Evolutionary conservation across 2,113 vertebrate species (phyloP), one percentile per base, ranked within the genome.

Genomic region (Caranx ignobilis): DNA sequence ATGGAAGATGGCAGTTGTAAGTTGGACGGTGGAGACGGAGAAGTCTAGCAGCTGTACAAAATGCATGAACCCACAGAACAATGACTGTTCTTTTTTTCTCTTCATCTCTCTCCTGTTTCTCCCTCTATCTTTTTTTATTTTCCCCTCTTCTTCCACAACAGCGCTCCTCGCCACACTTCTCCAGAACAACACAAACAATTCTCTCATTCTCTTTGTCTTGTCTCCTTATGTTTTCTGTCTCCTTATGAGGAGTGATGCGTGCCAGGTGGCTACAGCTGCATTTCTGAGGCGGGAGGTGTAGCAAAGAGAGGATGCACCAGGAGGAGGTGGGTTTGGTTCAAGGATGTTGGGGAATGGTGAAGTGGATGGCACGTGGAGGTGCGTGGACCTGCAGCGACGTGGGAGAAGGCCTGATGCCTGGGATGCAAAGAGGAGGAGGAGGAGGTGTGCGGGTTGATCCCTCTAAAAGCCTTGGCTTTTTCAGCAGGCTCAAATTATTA

Each of bases 391-490:
- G 78, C 43, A 10, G 55, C 31, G n/a, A 45, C 55, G 26, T 61
- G 86, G 77, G 89, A 85, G 75, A 63, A 71, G 75, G 68, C 78
- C 75, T 70, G 75, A 81, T 64, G 76, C 78, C 72, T 47, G 0
- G 69, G 56, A 80, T 59, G 59, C 60, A 66, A 47, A 68, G 77
- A 54, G 52, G 70, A 1, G 18, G 62, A 32, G 79, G 19, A 66
- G 62, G 77, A 59, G 74, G 72, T 63, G 67, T 74, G 71, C 10
- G 55, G 82, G 86, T 74, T 87, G 90, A 94, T 92, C 89, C 90
- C 86, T 66, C 92, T 94, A 94, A 95, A 95, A 94, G 93, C 91
- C 87, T 85, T 9, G 52, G 45, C 71, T 94, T 91, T 91, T 76
- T 71, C 84, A 88, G 88, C 89, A 84, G 90, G 76, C 62, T 85